These are phyloP conservation scores for Drosophila sulfurigaster DNA, from an alignment of 1,140 invertebrate species.

Conservation along the genomic window DNA sequence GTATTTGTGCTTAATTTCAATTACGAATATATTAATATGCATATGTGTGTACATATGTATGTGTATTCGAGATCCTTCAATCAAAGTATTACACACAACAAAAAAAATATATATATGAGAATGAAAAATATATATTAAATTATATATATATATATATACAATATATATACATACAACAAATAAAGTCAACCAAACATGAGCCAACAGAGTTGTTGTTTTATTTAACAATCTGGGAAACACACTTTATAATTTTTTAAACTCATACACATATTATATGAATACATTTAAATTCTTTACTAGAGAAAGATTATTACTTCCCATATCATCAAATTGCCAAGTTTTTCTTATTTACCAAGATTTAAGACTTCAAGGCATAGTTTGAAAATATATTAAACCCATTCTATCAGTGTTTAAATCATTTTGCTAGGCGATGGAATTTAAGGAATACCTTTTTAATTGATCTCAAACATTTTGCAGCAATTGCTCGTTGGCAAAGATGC, in stretches of 20 bases:
- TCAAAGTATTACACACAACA: slow-evolving; percentile 76
- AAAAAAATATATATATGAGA: slow-evolving; percentile 10
- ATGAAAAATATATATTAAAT: slow-evolving; percentile 38
- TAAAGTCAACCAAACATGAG: slow-evolving; percentile 76
- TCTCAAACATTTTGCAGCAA: slow-evolving; percentile 35
- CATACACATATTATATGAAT: no score
- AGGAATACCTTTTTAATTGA: not conserved
- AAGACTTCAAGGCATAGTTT: no score
- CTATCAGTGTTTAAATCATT: not conserved
- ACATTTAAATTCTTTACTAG: no score
- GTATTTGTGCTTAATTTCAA: slow-evolving; percentile 64
- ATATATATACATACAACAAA: slow-evolving; percentile 55
- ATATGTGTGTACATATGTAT: slow-evolving; percentile 51
- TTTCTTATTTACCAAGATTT: no score
- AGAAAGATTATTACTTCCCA: no score
- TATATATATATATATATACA: slow-evolving; percentile 49
- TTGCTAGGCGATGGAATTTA: not conserved
- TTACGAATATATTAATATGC: slow-evolving; percentile 39
- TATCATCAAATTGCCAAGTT: no score
- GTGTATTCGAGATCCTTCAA: slow-evolving; percentile 77
- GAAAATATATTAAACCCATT: no score
- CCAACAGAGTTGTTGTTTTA: slow-evolving; percentile 33
- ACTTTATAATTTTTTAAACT: no score
- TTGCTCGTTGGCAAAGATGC: slow-evolving; percentile 57
- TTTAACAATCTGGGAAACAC: slow-evolving; percentile 4